Evolutionary conservation across 2,797 vertebrate genomes (phyloP), one percentile per base, ranked within the genome.

Genomic region (Arrhamphus sclerolepis): DNA sequence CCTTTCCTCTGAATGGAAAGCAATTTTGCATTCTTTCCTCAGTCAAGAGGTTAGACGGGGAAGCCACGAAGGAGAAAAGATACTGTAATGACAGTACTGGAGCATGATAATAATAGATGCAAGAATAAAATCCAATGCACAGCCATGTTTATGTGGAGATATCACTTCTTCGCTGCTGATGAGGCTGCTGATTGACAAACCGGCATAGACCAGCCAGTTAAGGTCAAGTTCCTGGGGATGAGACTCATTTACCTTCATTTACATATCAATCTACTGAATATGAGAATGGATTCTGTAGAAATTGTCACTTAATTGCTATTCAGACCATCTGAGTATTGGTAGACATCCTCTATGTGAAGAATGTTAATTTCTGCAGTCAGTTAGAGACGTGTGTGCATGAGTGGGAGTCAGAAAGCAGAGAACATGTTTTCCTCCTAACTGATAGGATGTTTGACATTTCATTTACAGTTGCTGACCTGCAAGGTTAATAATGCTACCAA

Each of bases 371-470:
- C 22, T 51, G 61, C 66, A 58, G 77, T 70, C 53, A 66, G 57
- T 54, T 56, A 26, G 42, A 50, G 53, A 38, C 22, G n/a, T 57
- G 58, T 77, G 61, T 70, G 69, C 60, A 47, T 14, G 26, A 38
- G 43, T 61, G 68, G 56, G 63, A 34, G 28, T 52, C 28, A 47
- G 28, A 49, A 26, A 46, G n/a, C n/a, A n/a, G 20, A 69, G 60
- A 62, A 59, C 72, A 77, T 67, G 63, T 81, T 77, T 54, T 77
- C 65, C 41, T 75, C 61, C 70, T 72, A 85, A 84, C 75, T 77
- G 84, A 89, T 87, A 87, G 83, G 74, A 85, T 82, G 71, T 81
- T 85, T 91, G 90, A 88, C 86, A 89, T 87, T 86, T 91, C 75
- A 91, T 88, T 89, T 89, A 84, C 83, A 72, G 78, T 74, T 77